These are phyloP conservation scores for Phylloscopus trochilus DNA, from an alignment of 2,113 vertebrate genomes.

Conservation along the genomic window DNA sequence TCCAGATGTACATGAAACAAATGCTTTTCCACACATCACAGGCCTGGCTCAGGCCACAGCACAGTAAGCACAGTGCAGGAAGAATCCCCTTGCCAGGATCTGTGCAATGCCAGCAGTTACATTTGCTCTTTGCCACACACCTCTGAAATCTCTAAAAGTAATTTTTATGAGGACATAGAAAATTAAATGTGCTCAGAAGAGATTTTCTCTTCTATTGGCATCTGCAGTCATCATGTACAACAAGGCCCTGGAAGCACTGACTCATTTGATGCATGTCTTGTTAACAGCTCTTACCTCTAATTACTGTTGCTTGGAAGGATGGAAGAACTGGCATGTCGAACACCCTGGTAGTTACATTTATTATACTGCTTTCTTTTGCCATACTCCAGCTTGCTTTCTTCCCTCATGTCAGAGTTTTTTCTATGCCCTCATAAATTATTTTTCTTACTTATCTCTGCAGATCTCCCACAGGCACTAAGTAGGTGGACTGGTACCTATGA, in stretches of 20 bases:
- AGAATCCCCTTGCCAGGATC: background rate
- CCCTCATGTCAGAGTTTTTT: background rate
- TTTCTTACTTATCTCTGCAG: constrained; percentile 4
- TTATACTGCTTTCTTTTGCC: background rate
- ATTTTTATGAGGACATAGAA: background rate
- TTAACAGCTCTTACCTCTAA: constrained; percentile 9
- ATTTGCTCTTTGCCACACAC: background rate
- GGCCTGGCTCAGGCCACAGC: background rate
- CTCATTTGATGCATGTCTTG: background rate
- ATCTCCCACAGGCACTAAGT: constrained; percentile 16
- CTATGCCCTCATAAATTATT: background rate
- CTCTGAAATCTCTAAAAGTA: background rate
- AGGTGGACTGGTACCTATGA: constrained; percentile 21
- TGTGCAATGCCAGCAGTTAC: background rate
- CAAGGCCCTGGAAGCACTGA: background rate
- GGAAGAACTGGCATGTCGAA: background rate
- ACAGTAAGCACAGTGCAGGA: background rate
- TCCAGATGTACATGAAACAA: background rate
- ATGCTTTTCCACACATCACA: background rate
- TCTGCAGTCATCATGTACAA: background rate
- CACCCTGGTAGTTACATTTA: background rate
- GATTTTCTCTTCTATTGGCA: background rate
- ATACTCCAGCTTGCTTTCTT: background rate
- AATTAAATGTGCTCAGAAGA: background rate
- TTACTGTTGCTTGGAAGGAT: background rate